Evolutionary conservation across 2,113 vertebrate genomes (phyloP), one percentile per base, ranked within the genome.

Genomic region (Carassius gibelio): DNA sequence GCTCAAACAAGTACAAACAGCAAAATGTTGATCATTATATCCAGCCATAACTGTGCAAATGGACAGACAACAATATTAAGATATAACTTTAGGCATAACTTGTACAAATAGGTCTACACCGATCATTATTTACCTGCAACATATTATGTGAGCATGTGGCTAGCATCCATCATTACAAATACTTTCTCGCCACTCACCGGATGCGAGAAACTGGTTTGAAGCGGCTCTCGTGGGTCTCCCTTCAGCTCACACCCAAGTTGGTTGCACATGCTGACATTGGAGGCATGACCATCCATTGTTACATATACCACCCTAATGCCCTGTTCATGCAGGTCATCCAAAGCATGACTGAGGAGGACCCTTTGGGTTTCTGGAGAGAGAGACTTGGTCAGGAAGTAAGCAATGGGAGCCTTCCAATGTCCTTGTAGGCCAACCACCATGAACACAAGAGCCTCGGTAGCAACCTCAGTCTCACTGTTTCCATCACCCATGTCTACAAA

Each of bases 201-300:
- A 34, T 68, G 64, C 4, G 14, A 68, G 26, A 68, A 34, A 68
- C 64, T 68, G 64, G 64, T 68, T 34, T 34, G 64, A 66, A 66
- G n/a, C 57, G 8, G 62, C n/a, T 66, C 23, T 66, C n/a, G 62
- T 30, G 62, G 26, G 62, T 66, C 62, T 26, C n/a, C 10, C 62
- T 66, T 66, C n/a, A 66, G 62, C 10, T 30, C 62, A 66, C 62
- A 66, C 62, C 26, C 62, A 30, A 66, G 62, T 30, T 66, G 62
- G 62, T 66, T 66, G 62, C 30, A 38, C 26, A 69, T 36, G 14
- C 66, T 34, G 4, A 87, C 23, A 5, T 88, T 86, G 26, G 71
- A 82, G 52, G 52, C 84, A 82, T 30, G 88, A 38, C 59, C 77
- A 69, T 91, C 89, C 75, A 91, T 88, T 34, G 89, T 80, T 1